phyloP scores from a whole-genome alignment of 2,797 vertebrate genomes.

The Characodon lateralis region DNA sequence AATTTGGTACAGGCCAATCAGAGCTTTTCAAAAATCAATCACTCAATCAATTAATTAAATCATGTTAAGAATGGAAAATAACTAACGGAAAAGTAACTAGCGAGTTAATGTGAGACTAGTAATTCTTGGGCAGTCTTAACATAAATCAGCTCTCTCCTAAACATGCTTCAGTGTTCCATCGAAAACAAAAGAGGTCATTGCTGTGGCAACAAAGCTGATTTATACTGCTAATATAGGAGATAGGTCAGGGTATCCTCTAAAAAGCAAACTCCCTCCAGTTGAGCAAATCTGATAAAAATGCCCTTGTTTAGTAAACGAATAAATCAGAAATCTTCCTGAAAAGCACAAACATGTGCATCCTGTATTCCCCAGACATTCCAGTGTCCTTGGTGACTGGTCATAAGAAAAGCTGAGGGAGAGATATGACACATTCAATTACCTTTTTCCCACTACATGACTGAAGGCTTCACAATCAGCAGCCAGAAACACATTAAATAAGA shows the following conservation, averaged over 20 bases:
- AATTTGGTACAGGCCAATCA: neutral
- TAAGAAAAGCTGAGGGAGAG: constrained; percentile 28
- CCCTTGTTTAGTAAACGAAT: constrained; percentile 8
- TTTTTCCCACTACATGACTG: constrained; percentile 51
- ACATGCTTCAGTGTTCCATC: neutral
- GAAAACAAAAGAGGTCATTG: constrained; percentile 27
- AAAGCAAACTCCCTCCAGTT: constrained; percentile 18
- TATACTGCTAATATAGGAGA: constrained; percentile 51
- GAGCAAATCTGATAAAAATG: constrained; percentile 18
- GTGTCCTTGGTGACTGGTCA: constrained; percentile 18
- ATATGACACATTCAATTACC: constrained; percentile 41
- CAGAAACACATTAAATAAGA: constrained; percentile 7
- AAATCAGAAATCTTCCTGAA: constrained; percentile 12
- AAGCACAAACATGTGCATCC: constrained; percentile 8
- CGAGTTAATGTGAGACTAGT: constrained; percentile 37
- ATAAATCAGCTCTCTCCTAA: constrained; percentile 31
- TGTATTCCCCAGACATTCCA: constrained; percentile 13
- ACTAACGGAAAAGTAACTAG: constrained; percentile 29
- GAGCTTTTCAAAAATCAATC: neutral
- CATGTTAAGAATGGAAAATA: neutral
- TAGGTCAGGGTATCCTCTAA: constrained; percentile 39
- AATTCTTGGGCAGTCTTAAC: constrained; percentile 15
- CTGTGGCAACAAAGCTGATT: constrained; percentile 51
- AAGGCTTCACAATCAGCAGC: constrained; percentile 29
- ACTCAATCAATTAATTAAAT: too few species aligned